Evolutionary conservation across 2,888 invertebrate genomes (phyloP).

Genomic region (Plusia festucae): DNA sequence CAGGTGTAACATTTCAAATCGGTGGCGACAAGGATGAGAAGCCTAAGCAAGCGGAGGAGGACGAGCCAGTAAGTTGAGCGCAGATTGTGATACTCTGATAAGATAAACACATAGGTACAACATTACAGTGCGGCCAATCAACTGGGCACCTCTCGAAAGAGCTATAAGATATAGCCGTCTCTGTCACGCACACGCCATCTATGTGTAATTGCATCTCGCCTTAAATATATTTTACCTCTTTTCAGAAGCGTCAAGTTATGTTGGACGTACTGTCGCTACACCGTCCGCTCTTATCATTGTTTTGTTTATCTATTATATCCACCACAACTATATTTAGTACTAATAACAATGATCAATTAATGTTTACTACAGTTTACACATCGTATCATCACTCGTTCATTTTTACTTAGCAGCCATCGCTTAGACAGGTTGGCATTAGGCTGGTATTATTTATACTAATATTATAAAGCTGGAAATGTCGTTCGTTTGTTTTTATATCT

Average conservation of each 20-base stretch:
- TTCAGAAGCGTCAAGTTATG: neutral
- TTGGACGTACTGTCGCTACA: conserved; percentile 32
- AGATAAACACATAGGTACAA: conserved; percentile 64
- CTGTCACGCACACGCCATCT: neutral
- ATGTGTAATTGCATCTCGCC: neutral
- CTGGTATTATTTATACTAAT: too few relatives aligned
- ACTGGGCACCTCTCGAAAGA: neutral
- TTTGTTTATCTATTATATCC: conserved; percentile 59
- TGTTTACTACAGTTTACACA: conserved; percentile 13
- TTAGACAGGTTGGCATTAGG: neutral
- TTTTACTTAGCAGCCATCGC: neutral
- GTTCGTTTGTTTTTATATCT: too few relatives aligned
- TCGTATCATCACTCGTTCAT: neutral
- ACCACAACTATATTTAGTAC: conserved; percentile 48
- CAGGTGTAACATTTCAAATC: conserved; percentile 92
- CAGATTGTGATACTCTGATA: conserved; percentile 61
- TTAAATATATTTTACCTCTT: neutral
- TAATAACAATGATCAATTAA: conserved; percentile 52
- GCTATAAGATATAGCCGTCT: neutral
- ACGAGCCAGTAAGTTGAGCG: conserved; percentile 84
- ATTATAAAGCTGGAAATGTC: too few relatives aligned
- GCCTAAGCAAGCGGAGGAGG: conserved; percentile 87
- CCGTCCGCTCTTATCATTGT: conserved; percentile 57
- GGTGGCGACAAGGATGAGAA: conserved; percentile 90
- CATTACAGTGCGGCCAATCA: conserved; percentile 33